Evolutionary conservation across 2,113 vertebrate species (phyloP), one percentile per base, ranked within the genome.

Genomic region (Aegotheles bennettii): DNA sequence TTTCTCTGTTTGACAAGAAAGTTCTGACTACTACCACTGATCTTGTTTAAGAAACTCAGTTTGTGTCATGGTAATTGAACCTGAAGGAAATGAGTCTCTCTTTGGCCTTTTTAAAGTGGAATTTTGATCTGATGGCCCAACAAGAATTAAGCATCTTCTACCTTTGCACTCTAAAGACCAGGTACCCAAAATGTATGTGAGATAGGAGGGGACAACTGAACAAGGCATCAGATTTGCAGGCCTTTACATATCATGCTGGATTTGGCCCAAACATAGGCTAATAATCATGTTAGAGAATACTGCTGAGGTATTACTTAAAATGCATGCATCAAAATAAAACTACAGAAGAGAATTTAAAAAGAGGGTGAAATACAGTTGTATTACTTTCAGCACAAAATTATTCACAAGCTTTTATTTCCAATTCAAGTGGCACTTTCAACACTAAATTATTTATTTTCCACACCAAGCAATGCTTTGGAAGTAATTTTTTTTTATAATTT

Each of bases 91-190:
- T 1, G 0, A 4, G 13, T 59, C 14, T 73, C 21, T 54, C 64
- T 63, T 76, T 31, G 35, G 8, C 64, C 23, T 51, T 80, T 13
- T 42, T 69, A 54, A 84, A 81, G n/a, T 19, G 16, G 36, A 61
- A 57, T 57, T 84, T 84, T 70, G 35, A 65, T 89, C 40, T 81
- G 40, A 43, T 73, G 42, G 17, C 28, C 24, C 23, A 78, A 6
- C 4, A 57, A 65, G 35, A 84, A 43, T 56, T 70, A 70, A 70
- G 25, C 4, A 28, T 53, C 24, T 74, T 45, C 15, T 5, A 7
- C 25, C 64, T 42, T 6, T 24, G 21, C 0, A 0, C 13, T 84
- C 6, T 33, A 24, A 65, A 61, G n/a, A 31, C 33, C 48, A 26
- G 8, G n/a, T 74, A 20, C 10, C 17, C 35, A 21, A 54, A 70